Evolutionary conservation across 2,888 invertebrate genomes (phyloP).

Genomic region (Drosophila nr. perissopoda): DNA sequence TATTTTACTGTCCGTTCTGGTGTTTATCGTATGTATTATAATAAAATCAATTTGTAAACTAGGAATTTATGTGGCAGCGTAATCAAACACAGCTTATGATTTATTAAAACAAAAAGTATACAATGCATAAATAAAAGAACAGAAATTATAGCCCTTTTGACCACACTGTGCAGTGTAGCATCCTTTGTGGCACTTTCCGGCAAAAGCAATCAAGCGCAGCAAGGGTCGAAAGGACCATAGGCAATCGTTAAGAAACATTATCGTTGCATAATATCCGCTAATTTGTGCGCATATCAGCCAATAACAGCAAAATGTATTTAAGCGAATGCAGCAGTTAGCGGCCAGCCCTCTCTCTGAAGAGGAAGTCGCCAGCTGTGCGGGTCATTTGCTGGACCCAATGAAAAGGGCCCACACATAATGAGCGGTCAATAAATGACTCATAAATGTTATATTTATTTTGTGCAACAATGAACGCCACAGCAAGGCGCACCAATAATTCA

Average conservation of each 20-base stretch:
- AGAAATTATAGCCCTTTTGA: neutral
- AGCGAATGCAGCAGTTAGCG: neutral
- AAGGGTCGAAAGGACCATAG: neutral
- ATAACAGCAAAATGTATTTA: conserved; percentile 36
- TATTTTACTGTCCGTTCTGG: neutral
- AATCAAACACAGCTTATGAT: neutral
- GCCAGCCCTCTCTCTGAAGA: neutral
- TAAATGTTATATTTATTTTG: conserved; percentile 70
- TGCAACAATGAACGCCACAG: conserved; percentile 45
- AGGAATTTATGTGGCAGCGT: neutral
- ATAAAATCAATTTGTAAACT: neutral
- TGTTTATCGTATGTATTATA: conserved; percentile 1
- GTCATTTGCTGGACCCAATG: conserved; percentile 61
- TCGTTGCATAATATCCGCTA: conserved; percentile 72
- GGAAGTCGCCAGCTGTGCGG: conserved; percentile 62
- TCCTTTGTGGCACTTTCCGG: neutral
- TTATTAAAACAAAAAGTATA: neutral
- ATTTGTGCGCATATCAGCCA: conserved; percentile 55
- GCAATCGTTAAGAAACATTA: conserved; percentile 52
- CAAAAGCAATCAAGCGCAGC: conserved; percentile 25
- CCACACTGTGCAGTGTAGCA: neutral
- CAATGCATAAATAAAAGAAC: neutral
- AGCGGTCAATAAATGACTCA: conserved; percentile 65
- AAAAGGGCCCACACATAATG: conserved; percentile 46
- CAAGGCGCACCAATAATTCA: conserved; percentile 17